Base-by-base conservation (phyloP, 92 coral and sea anemone genomes). In the Hydrozoanthus gracilis region DNA sequence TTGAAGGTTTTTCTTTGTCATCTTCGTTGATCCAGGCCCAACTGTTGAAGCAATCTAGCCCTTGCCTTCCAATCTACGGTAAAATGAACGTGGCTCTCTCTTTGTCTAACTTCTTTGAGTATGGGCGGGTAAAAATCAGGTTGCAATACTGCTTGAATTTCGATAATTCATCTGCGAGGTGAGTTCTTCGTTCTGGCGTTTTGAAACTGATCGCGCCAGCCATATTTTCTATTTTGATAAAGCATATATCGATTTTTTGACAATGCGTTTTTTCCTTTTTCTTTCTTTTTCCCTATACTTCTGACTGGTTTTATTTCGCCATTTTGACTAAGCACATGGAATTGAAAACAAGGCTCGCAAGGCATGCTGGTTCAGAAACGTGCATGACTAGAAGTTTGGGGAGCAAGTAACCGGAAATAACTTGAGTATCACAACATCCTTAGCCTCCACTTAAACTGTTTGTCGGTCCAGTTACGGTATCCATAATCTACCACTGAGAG, bases 61-160 rank as follows among this genome's bases (percentile, higher is more conserved):
- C 90, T 54, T 82, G 86, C 45, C 86, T 77, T 56, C 88, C 90
- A 56, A 82, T 82, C 88, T 90, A 90, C 35, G 82, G 51, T 46
- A 82, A 62, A 72, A 87, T 16, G 51, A 62, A 20, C 72, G 71
- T 14, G 39, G 39, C 39, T 27, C 2, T 0, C 39, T 27, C 39
- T 27, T 27, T 27, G 39, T 27, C 39, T 27, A 79, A 4, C 72
- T 86, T 90, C 49, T 50, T 64, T 54, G 90, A 79, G 87, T 79
- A 86, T 62, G 90, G 90, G 44, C 90, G 87, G 56, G 74, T 60
- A 60, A 89, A 89, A 76, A 89, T 78, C 48, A 85, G 86, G 62
- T 68, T 45, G 58, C 92, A 79, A 70, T 89, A 89, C 52, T 89
- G 87, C 71, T 89, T 89, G 82, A 85, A 89, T 61, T 56, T 86